Base-by-base conservation (phyloP, 2,888 invertebrate genomes). In the Lasioglossum leucozonium region DNA sequence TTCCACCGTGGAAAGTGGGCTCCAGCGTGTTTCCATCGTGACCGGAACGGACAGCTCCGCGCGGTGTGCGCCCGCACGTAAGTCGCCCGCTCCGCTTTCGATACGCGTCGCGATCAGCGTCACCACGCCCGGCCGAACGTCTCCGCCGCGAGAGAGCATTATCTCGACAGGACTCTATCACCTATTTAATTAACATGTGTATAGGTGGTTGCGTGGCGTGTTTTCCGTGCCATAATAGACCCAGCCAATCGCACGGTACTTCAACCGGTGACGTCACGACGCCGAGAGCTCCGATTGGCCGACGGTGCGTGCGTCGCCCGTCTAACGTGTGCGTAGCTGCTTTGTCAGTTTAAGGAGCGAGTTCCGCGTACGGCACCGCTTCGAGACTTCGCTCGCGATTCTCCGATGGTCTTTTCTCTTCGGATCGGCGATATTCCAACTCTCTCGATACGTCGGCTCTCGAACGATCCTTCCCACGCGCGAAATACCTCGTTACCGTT, bases 131-230 rank as follows among this genome's bases (percentile, higher is more conserved):
- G 91, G 87, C 84, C 78, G 85, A 91, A 84, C 86, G 76, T 75
- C 87, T 86, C 79, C 81, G 79, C 82, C 30, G 30, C 34, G 34
- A 62, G 62, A 81, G 82, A 81, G 79, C 84, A 91, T 91, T 91
- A 92, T 91, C 90, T 90, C 85, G 75, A 88, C 88, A 86, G 89
- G 88, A 87, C 89, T 62, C 30, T 91, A 91, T 92, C 90, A 92
- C 88, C 91, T 92, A 93, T 93, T 94, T 93, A 94, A 94, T 94
- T 93, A 93, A 93, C 93, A 92, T 93, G 92, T 92, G 93, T 93
- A 93, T 93, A 93, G 93, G 93, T 94, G 94, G 94, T 93, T 95
- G 95, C 95, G 95, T 95, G 95, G 94, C 94, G 94, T 94, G 94
- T 95, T 94, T 93, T 92, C 92, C 93, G 93, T 94, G 93, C 93